Evolutionary conservation across 2,888 invertebrate genomes (phyloP).

Genomic region (Flabesymbios commensalis): DNA sequence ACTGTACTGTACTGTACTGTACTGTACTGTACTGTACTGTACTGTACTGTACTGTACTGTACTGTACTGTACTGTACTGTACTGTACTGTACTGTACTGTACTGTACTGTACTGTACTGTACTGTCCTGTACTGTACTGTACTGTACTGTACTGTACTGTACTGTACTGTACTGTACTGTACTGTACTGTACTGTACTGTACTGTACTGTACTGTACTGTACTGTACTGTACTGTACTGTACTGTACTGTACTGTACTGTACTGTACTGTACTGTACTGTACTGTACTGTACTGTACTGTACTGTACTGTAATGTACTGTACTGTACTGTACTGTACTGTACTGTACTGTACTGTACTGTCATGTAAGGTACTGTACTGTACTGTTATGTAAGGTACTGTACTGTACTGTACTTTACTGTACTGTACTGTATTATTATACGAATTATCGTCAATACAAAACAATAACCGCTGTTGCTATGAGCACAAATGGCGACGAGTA

Average conservation of each 20-base stretch:
- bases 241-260: not conserved
- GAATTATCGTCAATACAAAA: too few species aligned
- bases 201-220: constrained; percentile 4
- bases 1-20: not conserved
- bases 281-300: not conserved
- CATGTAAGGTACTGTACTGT: not conserved
- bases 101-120: not conserved
- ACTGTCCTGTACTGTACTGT: not conserved
- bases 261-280: not conserved
- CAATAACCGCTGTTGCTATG: too few species aligned
- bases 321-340: not conserved
- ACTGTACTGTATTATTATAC: not conserved
- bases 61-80: constrained; percentile 3
- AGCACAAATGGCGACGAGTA: too few species aligned
- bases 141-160: constrained; percentile 10
- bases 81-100: not conserved
- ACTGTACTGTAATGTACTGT: not conserved
- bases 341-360: not conserved
- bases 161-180: constrained; percentile 10
- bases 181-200: not conserved
- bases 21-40: not conserved
- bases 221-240: not conserved
- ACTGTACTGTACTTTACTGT: not conserved
- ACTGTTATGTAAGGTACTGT: not conserved
- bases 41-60: constrained; percentile 2